These are phyloP conservation scores for Lagopus leucura DNA, from an alignment of 2,113 vertebrate species.

Conservation along the genomic window DNA sequence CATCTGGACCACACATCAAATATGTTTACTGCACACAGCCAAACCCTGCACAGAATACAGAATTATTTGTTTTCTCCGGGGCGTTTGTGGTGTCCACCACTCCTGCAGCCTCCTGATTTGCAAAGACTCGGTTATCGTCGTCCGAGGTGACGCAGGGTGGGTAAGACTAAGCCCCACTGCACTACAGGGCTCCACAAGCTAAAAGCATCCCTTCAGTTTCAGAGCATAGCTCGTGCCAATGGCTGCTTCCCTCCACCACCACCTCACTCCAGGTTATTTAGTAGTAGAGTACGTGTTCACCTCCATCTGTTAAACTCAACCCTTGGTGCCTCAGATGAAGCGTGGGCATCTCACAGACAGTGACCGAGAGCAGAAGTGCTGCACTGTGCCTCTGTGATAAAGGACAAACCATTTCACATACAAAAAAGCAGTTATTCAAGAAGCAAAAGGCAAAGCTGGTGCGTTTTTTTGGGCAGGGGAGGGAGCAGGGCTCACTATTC, in stretches of 20 bases:
- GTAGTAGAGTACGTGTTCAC: background rate
- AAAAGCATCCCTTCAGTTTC: background rate
- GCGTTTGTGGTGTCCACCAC: background rate
- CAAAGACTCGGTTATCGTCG: background rate
- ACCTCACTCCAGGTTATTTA: background rate
- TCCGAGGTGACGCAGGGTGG: background rate
- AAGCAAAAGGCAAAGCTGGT: background rate
- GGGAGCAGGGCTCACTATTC: background rate
- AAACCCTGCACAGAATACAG: background rate
- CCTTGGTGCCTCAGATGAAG: background rate
- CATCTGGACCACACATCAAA: conserved; percentile 1
- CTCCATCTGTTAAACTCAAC: background rate
- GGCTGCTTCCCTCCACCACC: background rate
- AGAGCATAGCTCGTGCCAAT: background rate
- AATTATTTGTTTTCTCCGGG: background rate
- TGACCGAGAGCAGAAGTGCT: background rate
- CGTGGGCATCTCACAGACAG: background rate
- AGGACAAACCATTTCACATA: background rate
- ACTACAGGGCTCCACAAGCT: background rate
- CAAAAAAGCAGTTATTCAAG: background rate
- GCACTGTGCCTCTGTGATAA: background rate
- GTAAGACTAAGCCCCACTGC: background rate
- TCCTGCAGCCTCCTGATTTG: background rate
- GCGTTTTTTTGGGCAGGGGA: background rate
- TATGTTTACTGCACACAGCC: background rate